Evolutionary conservation across 2,797 vertebrate species (phyloP), one percentile per base, ranked within the genome.

Genomic region (Alfaro cultratus): DNA sequence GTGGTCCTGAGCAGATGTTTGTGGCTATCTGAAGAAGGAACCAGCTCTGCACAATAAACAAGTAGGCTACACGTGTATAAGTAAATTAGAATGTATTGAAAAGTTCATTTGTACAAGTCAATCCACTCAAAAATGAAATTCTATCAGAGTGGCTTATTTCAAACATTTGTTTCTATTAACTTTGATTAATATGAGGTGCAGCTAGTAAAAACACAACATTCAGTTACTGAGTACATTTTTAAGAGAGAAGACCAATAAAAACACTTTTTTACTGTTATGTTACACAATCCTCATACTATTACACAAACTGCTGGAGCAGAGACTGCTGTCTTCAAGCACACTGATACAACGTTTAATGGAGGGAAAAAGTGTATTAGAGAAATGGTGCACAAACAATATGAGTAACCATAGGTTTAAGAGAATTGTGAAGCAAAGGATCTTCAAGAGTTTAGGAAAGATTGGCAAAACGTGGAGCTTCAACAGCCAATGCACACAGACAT

Each of bases 1-100:
- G 64, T 64, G 85, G 79, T 82, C 82, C 83, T 83, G n/a, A 77
- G 68, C 78, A 79, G 83, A 89, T 79, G 83, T 41, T 76, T n/a
- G 47, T 79, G 73, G 76, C 77, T 75, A 45, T 86, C 80, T 83
- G 78, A 80, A 85, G 83, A 91, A 89, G 83, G 85, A 90, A 81
- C 76, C 76, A 81, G 85, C 82, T 46, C 80, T 81, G 85, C 80
- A 77, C 72, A 77, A 68, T 60, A 77, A 57, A 75, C 13, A 76
- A 18, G 23, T 68, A 31, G 18, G 49, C 49, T 53, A 70, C 39
- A 43, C 3, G 6, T 46, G 68, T n/a, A 29, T 4, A 23, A 72
- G 68, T 72, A 45, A 72, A 72, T 72, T 45, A 46, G 68, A 72
- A 72, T 72, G 13, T 12, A 60, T 31, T 31, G 55, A 60, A 60